Evolutionary conservation across 2,797 vertebrate genomes (phyloP), one percentile per base, ranked within the genome.

Genomic region (Coregonus sp.): DNA sequence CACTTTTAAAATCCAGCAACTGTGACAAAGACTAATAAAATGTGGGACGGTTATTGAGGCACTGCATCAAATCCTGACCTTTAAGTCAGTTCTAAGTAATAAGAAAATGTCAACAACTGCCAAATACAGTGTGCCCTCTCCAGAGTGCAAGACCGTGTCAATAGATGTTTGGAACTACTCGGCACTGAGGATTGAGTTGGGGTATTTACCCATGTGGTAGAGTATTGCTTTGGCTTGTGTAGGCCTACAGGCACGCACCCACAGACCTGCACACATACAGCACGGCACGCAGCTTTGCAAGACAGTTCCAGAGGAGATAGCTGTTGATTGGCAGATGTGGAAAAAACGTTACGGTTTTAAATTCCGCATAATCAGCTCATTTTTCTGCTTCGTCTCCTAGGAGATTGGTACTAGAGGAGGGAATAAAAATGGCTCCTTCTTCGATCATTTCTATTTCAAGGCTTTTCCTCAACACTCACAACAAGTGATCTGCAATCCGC

Each of bases 21-120:
- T 50, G n/a, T 47, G 56, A 86, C 16, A 31, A 76, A 84, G 83
- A 89, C 72, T 40, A 82, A 86, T 75, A 6, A 73, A 70, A 67
- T 47, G 61, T 67, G 56, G 14, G 72, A 68, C 71, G 84, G 54
- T 80, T 78, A 76, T 47, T 7, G 63, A 75, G 18, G 66, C 81
- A 25, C 75, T 54, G 59, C 50, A 40, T 79, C 78, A 51, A 67
- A 75, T 56, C 72, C 40, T 81, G 81, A 88, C 85, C 78, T 88
- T 86, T 85, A 20, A 75, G 76, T 78, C 16, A 37, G 54, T 0
- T 20, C 37, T 3, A 70, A 78, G 76, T 14, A 15, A 35, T 14
- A 15, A 73, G 69, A 74, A 84, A 84, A 84, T 70, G 79, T 77
- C 65, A 74, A 29, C 61, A 47, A 70, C 75, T 14, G 71, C 15